Conservation (phyloP, 2,797 vertebrate species). For the Luscinia megarhynchos region DNA sequence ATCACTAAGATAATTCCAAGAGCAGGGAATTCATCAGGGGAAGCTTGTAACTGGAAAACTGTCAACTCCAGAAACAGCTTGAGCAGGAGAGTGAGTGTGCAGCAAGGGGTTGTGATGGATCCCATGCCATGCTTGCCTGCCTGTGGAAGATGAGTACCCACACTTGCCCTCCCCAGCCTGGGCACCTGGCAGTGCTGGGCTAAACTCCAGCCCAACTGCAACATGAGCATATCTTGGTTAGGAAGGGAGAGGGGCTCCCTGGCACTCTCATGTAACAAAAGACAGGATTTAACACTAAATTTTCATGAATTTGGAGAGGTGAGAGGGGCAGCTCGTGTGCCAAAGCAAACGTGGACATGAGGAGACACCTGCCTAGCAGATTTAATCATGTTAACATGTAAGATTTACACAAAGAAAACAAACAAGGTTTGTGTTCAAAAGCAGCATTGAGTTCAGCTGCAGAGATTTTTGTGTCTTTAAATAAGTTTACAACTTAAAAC, state of each 20-base stretch:
- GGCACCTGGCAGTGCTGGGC: neutral
- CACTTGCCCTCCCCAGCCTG: neutral
- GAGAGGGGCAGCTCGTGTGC: conserved; percentile 17
- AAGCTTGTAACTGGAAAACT: neutral
- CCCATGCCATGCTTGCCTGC: neutral
- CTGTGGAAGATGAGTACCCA: neutral
- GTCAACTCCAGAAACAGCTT: neutral
- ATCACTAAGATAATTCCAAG: neutral
- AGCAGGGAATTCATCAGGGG: neutral
- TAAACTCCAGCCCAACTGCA: neutral
- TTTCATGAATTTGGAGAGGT: conserved; percentile 46
- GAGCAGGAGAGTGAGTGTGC: neutral
- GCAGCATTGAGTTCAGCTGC: conserved; percentile 32
- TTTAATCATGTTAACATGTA: conserved; percentile 32
- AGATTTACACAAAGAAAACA: conserved; percentile 57
- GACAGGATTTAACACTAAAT: conserved; percentile 53
- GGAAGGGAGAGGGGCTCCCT: conserved; percentile 19
- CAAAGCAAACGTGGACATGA: conserved; percentile 57
- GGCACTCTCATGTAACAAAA: conserved; percentile 34
- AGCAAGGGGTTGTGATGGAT: neutral
- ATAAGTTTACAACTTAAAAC: conserved; percentile 24
- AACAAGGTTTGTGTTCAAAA: conserved; percentile 34
- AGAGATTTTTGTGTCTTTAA: conserved; percentile 23
- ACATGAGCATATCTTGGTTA: neutral
- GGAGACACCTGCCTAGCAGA: conserved; percentile 56